phyloP scores from a whole-genome alignment of 1,140 invertebrate genomes.

The Notospermus geniculatus region DNA sequence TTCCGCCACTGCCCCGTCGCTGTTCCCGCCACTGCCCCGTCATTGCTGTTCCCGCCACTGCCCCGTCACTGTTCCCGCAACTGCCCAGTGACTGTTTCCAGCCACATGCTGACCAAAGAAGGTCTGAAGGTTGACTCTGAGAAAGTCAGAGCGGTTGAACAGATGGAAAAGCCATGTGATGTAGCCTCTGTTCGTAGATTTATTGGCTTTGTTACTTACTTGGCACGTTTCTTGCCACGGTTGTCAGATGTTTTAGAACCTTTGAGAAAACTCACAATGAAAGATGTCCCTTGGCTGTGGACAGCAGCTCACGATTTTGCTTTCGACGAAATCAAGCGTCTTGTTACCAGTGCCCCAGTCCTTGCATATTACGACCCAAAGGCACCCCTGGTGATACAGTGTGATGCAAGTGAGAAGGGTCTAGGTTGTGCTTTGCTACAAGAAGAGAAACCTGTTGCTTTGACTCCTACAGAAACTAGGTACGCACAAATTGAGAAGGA shows the following conservation, averaged over 20 bases:
- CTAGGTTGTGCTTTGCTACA: constrained; percentile 41
- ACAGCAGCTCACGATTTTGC: constrained; percentile 9
- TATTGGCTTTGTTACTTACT: constrained; percentile 27
- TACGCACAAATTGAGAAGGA: too few relatives aligned
- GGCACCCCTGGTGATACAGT: constrained; percentile 34
- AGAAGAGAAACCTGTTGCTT: constrained; percentile 20
- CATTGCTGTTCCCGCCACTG: too few relatives aligned
- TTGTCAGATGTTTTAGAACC: constrained; percentile 25
- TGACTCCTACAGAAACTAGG: too few relatives aligned
- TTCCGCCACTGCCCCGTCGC: too few relatives aligned
- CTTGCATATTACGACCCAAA: constrained; percentile 35
- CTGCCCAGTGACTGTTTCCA: too few relatives aligned
- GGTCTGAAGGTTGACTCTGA: constrained; percentile 37
- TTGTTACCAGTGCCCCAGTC: constrained; percentile 17
- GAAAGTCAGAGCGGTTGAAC: constrained; percentile 49
- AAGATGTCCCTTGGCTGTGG: constrained; percentile 24
- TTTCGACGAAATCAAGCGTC: constrained; percentile 5
- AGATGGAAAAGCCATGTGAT: constrained; percentile 47
- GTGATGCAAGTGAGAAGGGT: constrained; percentile 42
- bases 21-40: too few relatives aligned
- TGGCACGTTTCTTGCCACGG: constrained; percentile 27
- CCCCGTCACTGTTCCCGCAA: too few relatives aligned
- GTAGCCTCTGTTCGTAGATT: constrained; percentile 28
- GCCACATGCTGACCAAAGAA: constrained; percentile 15
- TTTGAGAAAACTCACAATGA: constrained; percentile 24